Evolutionary conservation across 1,140 invertebrate genomes (phyloP).

Genomic region (Bombus superbus): DNA sequence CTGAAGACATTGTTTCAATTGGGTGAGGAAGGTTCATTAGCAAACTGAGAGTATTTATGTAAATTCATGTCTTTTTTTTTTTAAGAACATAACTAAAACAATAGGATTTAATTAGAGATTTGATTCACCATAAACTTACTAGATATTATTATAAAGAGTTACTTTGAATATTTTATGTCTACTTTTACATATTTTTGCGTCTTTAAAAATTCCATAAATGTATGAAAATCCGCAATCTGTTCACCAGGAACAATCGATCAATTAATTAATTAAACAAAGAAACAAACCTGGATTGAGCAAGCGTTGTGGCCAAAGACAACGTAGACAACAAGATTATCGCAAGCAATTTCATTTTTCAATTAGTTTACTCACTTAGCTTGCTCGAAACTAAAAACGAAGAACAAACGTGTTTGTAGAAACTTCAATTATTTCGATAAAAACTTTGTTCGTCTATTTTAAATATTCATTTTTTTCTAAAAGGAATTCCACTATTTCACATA

Average conservation of each 20-base stretch:
- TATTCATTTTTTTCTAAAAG: too few species aligned
- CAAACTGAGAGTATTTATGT: background rate
- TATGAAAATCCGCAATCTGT: background rate
- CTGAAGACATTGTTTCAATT: background rate
- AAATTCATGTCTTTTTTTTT: background rate
- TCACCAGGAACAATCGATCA: background rate
- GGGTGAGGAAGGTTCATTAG: background rate
- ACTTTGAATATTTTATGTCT: background rate
- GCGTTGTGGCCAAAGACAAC: background rate
- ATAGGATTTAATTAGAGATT: too few species aligned
- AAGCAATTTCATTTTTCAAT: conserved; percentile 41
- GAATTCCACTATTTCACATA: too few species aligned
- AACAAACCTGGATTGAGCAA: conserved; percentile 36
- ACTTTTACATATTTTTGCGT: background rate
- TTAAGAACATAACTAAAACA: too few species aligned
- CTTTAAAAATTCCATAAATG: background rate
- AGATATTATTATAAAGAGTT: background rate
- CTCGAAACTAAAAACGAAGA: background rate
- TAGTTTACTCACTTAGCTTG: background rate
- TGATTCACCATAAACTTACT: too few species aligned
- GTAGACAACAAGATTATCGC: background rate
- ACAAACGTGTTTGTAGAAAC: background rate
- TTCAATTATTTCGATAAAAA: background rate
- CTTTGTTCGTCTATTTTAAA: background rate
- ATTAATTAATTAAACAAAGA: background rate